phyloP scores from a whole-genome alignment of 2,113 vertebrate genomes.

The Fulmarus glacialis region DNA sequence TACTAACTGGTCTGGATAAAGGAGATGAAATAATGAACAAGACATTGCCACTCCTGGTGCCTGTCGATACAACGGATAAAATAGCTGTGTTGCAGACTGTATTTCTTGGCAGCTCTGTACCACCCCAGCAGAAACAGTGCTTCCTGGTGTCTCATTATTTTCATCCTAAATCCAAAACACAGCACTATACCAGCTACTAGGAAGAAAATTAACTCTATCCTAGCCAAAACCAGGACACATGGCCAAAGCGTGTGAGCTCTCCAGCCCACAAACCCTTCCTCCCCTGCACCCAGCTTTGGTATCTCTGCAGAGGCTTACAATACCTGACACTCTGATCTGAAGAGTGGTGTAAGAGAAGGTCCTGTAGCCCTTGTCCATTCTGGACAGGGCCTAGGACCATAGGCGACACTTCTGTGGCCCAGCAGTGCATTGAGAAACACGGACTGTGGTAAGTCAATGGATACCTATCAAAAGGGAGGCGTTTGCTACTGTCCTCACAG shows the following conservation, averaged over 20 bases:
- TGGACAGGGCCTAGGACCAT: background rate
- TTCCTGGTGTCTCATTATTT: background rate
- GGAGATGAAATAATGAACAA: background rate
- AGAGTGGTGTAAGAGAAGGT: background rate
- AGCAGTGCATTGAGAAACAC: background rate
- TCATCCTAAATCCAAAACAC: too few relatives aligned
- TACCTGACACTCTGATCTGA: background rate
- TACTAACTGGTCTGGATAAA: background rate
- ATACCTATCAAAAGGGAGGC: background rate
- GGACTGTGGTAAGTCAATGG: accelerated
- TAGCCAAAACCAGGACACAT: too few relatives aligned
- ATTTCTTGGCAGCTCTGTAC: background rate
- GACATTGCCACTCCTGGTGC: background rate
- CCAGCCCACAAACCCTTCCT: background rate
- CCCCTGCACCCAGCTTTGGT: background rate
- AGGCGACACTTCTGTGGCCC: background rate
- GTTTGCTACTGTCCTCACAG: background rate
- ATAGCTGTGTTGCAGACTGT: background rate
- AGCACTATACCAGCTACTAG: too few relatives aligned
- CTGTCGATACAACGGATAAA: background rate
- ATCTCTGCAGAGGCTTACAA: background rate
- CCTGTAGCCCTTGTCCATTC: background rate
- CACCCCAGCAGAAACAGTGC: background rate
- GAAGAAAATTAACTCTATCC: too few relatives aligned
- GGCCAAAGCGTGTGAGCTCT: background rate